phyloP scores from a whole-genome alignment of 2,888 invertebrate species.

The Scaptomyza polygonia region DNA sequence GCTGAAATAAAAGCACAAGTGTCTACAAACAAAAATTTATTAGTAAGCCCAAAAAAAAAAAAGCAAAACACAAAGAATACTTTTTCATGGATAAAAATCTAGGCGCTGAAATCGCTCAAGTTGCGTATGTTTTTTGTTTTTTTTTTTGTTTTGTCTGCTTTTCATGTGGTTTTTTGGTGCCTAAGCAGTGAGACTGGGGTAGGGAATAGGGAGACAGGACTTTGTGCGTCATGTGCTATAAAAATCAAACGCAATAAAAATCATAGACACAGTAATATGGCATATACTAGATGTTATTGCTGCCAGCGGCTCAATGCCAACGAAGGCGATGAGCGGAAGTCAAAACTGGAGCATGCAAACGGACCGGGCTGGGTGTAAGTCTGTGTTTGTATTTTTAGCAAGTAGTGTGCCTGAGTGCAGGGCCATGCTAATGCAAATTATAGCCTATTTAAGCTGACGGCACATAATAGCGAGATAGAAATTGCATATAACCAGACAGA shows the following conservation, averaged over 20 bases:
- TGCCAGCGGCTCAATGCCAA: slow-evolving; percentile 48
- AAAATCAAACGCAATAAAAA: slow-evolving; percentile 78
- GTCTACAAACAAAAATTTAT: slow-evolving; percentile 55
- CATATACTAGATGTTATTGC: slow-evolving; percentile 11
- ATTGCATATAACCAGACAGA: background rate
- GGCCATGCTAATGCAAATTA: slow-evolving; percentile 77
- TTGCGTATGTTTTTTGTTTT: slow-evolving; percentile 60
- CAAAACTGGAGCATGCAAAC: slow-evolving; percentile 65
- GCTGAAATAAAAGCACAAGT: slow-evolving; percentile 38
- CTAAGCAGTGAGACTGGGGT: no score
- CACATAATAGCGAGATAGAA: slow-evolving; percentile 10
- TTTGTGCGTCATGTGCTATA: slow-evolving; percentile 70
- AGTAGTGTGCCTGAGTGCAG: slow-evolving; percentile 64
- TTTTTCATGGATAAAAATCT: slow-evolving; percentile 67
- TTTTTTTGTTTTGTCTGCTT: slow-evolving; percentile 3
- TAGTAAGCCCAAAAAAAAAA: slow-evolving; percentile 45
- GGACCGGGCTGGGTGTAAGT: slow-evolving; percentile 6
- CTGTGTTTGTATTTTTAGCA: slow-evolving; percentile 43
- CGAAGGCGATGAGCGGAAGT: slow-evolving; percentile 50
- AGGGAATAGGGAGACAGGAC: slow-evolving; percentile 1
- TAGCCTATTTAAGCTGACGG: slow-evolving; percentile 71
- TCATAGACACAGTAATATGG: slow-evolving; percentile 49
- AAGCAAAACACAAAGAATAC: slow-evolving; percentile 4
- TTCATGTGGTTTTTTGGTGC: slow-evolving; percentile 11
- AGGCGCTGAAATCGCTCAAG: slow-evolving; percentile 66